phyloP scores from a whole-genome alignment of 2,113 vertebrate species.

The Siphamia tubifer region DNA sequence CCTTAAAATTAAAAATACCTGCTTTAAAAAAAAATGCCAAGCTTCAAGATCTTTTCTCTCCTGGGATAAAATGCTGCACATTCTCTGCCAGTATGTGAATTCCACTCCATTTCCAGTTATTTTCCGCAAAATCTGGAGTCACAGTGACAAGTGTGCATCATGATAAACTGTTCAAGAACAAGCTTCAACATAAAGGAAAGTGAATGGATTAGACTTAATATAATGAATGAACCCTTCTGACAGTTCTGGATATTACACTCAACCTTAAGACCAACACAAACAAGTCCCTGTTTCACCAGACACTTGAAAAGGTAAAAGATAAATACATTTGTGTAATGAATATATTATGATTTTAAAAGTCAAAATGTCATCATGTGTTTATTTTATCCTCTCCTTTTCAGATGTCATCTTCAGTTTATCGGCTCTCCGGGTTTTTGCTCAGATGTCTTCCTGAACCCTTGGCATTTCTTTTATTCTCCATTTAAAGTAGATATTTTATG shows the following conservation, averaged over 20 bases:
- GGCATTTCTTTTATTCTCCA: slow-evolving; percentile 10
- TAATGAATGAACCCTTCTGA: not conserved
- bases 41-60: slow-evolving; percentile 59
- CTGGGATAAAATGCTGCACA: slow-evolving; percentile 24
- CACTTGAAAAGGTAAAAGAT: slow-evolving; percentile 12
- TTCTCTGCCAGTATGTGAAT: not conserved
- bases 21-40: slow-evolving; percentile 33
- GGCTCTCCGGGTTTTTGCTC: slow-evolving; percentile 11
- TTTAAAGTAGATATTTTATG: slow-evolving; percentile 41
- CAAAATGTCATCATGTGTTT: not conserved
- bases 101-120: not conserved
- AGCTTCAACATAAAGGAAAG: not conserved
- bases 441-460: slow-evolving; percentile 42
- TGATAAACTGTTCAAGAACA: not conserved
- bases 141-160: not conserved
- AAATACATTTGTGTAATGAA: not conserved
- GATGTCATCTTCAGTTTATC: not conserved
- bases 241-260: slow-evolving; percentile 10
- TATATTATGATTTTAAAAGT: too few relatives aligned
- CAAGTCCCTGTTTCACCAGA: slow-evolving; percentile 27
- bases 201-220: not conserved
- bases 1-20: slow-evolving; percentile 21
- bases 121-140: not conserved
- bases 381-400: slow-evolving; percentile 11
- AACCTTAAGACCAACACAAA: slow-evolving; percentile 20